A percentile compares a stretch with the other conserved stretches of the same genome.
These are phyloP conservation scores for Hydropsyche betteni DNA, from an alignment of 2,888 invertebrate genomes.

Conservation along the genomic window DNA sequence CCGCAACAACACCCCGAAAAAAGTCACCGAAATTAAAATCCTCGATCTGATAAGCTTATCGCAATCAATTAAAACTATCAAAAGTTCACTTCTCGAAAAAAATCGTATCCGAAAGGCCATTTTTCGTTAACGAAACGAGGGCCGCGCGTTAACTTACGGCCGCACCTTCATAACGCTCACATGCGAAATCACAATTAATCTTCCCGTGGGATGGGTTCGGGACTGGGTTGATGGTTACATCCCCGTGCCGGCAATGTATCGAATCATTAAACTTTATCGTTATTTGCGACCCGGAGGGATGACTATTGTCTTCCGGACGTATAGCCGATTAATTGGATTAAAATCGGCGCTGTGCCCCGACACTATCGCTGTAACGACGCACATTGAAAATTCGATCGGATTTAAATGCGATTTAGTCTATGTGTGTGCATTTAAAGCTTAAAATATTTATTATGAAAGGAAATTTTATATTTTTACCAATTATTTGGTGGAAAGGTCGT, in stretches of 20 bases:
- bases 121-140: constrained; percentile 39
- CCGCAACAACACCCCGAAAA: too few species aligned
- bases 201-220: constrained; percentile 34
- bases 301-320: constrained; percentile 37
- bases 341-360: constrained; percentile 3
- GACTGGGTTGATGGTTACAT: background rate
- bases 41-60: background rate
- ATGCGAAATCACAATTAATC: constrained; percentile 49
- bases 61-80: constrained; percentile 34
- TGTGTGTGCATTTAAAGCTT: background rate
- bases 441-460: background rate
- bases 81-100: constrained; percentile 12
- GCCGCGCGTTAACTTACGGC: constrained; percentile 37
- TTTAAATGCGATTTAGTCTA: background rate
- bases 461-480: background rate
- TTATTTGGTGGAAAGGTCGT: too few species aligned
- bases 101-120: background rate
- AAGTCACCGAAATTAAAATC: too few species aligned
- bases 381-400: background rate
- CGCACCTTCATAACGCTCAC: constrained; percentile 41
- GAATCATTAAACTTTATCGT: constrained; percentile 45
- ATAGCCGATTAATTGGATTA: constrained; percentile 24
- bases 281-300: constrained; percentile 36
- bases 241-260: constrained; percentile 36
- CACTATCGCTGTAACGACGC: background rate